Percentiles rank a stretch among this genome's conserved stretches.
phyloP scores from a whole-genome alignment of 2,888 invertebrate genomes.

The Lithophane leautieri region DNA sequence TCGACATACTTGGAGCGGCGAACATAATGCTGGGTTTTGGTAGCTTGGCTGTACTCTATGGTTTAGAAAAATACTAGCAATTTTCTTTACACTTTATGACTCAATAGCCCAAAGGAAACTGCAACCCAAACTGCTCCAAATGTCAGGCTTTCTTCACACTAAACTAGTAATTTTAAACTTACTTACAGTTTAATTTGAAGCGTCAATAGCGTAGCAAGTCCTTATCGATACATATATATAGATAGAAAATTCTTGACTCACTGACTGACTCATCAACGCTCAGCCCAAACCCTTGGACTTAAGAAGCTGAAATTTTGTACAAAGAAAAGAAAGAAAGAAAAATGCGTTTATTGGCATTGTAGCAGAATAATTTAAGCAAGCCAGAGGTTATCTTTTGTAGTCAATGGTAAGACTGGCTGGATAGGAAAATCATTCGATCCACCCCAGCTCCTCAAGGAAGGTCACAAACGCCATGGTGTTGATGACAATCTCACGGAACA shows the following conservation, averaged over 20 bases:
- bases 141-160: background rate
- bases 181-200: background rate
- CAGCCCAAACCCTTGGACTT: too few species aligned
- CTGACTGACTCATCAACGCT: too few species aligned
- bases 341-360: too few species aligned
- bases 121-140: background rate
- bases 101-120: background rate
- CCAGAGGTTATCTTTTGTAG: too few species aligned
- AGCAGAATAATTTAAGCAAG: too few species aligned
- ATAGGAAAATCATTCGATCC: too few species aligned
- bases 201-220: background rate
- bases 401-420: too few species aligned
- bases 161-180: background rate
- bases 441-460: background rate
- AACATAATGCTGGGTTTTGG: background rate
- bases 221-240: too few species aligned
- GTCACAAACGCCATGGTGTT: background rate
- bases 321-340: too few species aligned
- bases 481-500: background rate
- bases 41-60: background rate
- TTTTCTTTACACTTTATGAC: conserved; percentile 3
- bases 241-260: too few species aligned
- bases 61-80: background rate
- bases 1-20: background rate
- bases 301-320: too few species aligned